Base-by-base conservation (phyloP, 2,888 invertebrate species). In the Apamea epomidion region DNA sequence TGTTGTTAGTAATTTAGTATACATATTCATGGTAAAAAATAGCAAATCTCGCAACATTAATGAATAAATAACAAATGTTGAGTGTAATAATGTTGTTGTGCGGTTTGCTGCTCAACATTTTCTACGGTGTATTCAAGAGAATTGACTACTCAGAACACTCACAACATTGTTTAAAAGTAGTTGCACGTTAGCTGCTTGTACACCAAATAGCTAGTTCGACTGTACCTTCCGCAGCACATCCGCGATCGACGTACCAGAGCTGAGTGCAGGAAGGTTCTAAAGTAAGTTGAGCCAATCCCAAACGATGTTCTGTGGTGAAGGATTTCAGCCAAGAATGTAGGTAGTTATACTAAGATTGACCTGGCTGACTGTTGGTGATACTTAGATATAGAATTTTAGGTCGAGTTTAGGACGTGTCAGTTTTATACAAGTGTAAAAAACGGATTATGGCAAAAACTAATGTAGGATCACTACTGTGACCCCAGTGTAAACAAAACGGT, bases 211-310 rank as follows among this genome's bases (percentile, higher is more conserved):
- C 16, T 67, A 3, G 48, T 60, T 58, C 8, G 29, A 51, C 1
- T 21, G 68, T 83, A 81, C 68, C 16, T 79, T 81, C 80, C 76
- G 51, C 73, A 60, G 67, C 71, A 77, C 69, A 82, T 83, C 78
- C 84, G 87, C 82, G 80, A 76, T 85, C 82, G 90, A 83, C 91
- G 86, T 84, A 86, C 87, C 91, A 88, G 73, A 85, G 89, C 90
- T 87, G 91, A 95, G 94, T 93, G 94, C 94, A 93, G 94, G 93
- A 94, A 92, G 92, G 91, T 91, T 92, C 88, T 92, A 91, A 92
- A 94, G 92, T 90, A 92, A 92, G 90, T 91, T 88, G 88, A 93
- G 94, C 94, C 94, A 94, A 94, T 94, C 93, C 93, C 91, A 90
- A 92, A 93, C 91, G 93, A 93, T 93, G 92, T 93, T 93, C 90